Base-by-base conservation (phyloP, 2,888 invertebrate species). In the Volucella bombylans region DNA sequence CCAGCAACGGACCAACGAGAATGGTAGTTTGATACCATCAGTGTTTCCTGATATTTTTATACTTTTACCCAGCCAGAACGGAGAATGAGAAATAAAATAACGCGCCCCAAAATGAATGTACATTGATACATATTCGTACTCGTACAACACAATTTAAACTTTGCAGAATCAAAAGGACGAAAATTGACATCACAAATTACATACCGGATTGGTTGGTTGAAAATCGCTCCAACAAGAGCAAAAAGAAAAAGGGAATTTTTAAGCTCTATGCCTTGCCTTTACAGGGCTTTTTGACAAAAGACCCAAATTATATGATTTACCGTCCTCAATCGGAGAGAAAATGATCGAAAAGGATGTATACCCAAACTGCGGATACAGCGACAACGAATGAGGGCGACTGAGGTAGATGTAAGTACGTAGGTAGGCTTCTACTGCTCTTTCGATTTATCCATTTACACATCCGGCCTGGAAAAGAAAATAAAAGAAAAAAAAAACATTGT, bases 241-340 rank as follows among this genome's bases (percentile, higher is more conserved):
- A 11, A 54, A 54, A 54, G 47, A 54, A 50, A 68, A 54, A 64
- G 31, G 64, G 52, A 72, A 64, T 71, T 72, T 77, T 77, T 72
- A 71, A 71, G 62, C 31, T 11, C 45, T 45, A 39, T 31, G 18
- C 43, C 15, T 8, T 38, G 15, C 59, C 65, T 71, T 69, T 72
- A 41, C 59, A 50, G 9, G 52, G 41, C 43, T 50, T 65, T 78
- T 71, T 71, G 65, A 83, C 83, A 79, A 79, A 82, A 67, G 79
- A 39, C 61, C 45, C 43, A 79, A 83, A 79, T 83, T 79, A 71
- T 69, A 74, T 83, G 65, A 69, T 79, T 83, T 79, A 39, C 71
- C 50, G 45, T 67, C 39, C 38, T 64, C 62, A 78, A 68, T 73
- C 47, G 54, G 47, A 62, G 6, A 39, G 59, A 43, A 62, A 62